These are phyloP conservation scores for Arctia plantaginis DNA, from an alignment of 2,888 invertebrate species.

Conservation along the genomic window DNA sequence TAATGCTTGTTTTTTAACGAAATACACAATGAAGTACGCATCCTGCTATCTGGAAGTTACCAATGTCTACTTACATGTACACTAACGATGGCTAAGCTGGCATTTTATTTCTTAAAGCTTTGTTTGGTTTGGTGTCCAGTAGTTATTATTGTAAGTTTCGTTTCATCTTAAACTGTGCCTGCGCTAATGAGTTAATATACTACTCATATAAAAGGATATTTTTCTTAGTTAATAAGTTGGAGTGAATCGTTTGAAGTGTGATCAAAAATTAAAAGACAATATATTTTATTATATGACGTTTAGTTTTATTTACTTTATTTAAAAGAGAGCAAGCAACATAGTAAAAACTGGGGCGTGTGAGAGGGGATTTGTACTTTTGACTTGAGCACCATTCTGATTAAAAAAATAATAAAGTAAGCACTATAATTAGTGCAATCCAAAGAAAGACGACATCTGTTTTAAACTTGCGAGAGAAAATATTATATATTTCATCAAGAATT, in stretches of 20 bases:
- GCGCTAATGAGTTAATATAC: background rate
- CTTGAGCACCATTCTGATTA: too few species aligned
- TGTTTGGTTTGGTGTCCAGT: background rate
- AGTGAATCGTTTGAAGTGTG: slow-evolving; percentile 12
- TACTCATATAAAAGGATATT: background rate
- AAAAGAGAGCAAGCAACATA: too few species aligned
- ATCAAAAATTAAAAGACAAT: slow-evolving; percentile 5
- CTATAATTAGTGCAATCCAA: too few species aligned
- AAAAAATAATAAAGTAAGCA: too few species aligned
- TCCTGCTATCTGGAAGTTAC: background rate
- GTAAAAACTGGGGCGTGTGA: too few species aligned
- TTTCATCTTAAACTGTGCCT: background rate
- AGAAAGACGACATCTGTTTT: too few species aligned
- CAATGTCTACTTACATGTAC: background rate
- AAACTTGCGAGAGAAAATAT: too few species aligned
- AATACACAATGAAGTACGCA: background rate
- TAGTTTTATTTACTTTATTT: background rate
- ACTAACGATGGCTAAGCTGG: background rate
- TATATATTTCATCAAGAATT: too few species aligned
- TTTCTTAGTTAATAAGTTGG: background rate
- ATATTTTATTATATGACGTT: slow-evolving; percentile 1
- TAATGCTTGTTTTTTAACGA: background rate
- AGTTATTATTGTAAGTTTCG: background rate
- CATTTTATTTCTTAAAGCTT: background rate
- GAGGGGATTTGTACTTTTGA: too few species aligned